Percentiles rank a stretch among this genome's conserved stretches.
Evolutionary conservation across 2,888 invertebrate species (phyloP).

Genomic region (Lycia hirtaria): DNA sequence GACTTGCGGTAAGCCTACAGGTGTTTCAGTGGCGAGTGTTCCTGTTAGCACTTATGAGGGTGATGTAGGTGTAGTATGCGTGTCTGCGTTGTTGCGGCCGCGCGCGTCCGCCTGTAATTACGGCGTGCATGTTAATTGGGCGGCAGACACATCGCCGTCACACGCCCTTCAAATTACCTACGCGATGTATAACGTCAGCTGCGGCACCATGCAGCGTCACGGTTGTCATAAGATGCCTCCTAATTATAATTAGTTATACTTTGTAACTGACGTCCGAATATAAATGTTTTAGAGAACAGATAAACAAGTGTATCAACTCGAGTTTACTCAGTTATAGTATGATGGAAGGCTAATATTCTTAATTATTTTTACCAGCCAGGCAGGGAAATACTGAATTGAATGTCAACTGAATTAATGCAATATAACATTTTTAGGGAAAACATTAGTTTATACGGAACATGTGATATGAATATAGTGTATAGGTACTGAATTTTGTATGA

Average conservation of each 20-base stretch:
- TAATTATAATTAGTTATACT: neutral
- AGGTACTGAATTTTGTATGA: too few species aligned
- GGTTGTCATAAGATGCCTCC: neutral
- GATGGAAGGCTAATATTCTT: too few species aligned
- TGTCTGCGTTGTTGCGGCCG: neutral
- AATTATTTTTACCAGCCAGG: too few species aligned
- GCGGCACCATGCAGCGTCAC: neutral
- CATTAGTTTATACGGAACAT: too few species aligned
- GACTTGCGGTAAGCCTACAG: neutral
- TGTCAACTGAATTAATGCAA: too few species aligned
- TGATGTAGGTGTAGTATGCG: neutral
- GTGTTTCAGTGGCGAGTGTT: neutral
- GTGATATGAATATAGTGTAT: too few species aligned
- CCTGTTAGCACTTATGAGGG: neutral
- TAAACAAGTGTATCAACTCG: too few species aligned
- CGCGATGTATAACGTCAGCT: neutral
- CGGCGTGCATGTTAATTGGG: neutral
- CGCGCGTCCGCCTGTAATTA: slow-evolving; percentile 4
- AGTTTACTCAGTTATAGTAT: too few species aligned
- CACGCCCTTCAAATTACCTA: neutral
- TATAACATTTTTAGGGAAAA: too few species aligned
- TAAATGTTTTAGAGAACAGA: too few species aligned
- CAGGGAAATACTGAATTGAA: too few species aligned
- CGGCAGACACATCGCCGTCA: neutral
- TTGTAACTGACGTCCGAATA: too few species aligned